Percentiles rank a stretch among this genome's conserved stretches.
phyloP scores from a whole-genome alignment of 2,113 vertebrate species.

The Cebidichthys violaceus region DNA sequence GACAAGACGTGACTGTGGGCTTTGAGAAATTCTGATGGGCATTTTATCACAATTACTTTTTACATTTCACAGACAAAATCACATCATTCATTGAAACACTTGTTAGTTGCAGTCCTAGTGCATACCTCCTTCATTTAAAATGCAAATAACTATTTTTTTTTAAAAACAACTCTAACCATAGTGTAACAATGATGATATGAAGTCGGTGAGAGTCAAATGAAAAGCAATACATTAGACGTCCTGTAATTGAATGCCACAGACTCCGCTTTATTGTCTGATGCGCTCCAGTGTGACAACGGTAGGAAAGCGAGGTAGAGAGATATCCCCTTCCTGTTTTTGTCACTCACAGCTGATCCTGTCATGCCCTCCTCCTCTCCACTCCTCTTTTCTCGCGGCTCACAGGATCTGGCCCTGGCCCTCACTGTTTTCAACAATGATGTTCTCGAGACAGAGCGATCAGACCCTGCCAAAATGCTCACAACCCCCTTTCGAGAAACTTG shows the following conservation, averaged over 20 bases:
- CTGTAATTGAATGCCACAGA: conserved; percentile 39
- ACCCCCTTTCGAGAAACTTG: conserved; percentile 15
- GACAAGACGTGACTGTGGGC: not conserved
- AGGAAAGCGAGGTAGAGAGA: conserved; percentile 81
- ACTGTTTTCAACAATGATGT: conserved; percentile 72
- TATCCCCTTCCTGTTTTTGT: conserved; percentile 87
- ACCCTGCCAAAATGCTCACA: conserved; percentile 55
- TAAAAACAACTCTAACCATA: not conserved
- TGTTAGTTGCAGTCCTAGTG: not conserved
- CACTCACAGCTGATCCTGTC: conserved; percentile 81
- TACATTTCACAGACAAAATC: not conserved
- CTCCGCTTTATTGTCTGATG: conserved; percentile 65
- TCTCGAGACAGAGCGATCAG: conserved; percentile 58
- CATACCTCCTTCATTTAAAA: not conserved
- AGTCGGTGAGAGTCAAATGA: not conserved
- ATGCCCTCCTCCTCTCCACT: conserved; percentile 72
- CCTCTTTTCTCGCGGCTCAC: conserved; percentile 68
- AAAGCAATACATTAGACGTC: not conserved
- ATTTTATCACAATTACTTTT: not conserved
- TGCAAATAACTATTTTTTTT: not conserved
- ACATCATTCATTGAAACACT: not conserved
- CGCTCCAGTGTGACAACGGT: conserved; percentile 66
- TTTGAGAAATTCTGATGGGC: not conserved
- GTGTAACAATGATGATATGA: not conserved
- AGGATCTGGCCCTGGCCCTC: conserved; percentile 60